Conservation (phyloP, 2,113 vertebrate species). For the Antechinus stuartii region DNA sequence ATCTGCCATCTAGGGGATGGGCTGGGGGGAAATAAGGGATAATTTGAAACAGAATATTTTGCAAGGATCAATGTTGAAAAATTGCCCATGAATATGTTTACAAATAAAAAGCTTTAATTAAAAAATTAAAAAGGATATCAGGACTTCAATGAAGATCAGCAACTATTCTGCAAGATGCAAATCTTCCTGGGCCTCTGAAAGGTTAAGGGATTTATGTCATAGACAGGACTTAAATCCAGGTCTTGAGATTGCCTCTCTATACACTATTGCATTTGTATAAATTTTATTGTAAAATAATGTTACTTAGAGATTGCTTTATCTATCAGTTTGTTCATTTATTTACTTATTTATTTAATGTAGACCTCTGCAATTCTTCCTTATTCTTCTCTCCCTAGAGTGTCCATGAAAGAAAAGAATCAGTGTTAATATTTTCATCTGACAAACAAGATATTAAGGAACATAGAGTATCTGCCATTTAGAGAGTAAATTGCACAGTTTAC, state of each 20-base stretch:
- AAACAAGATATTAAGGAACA: conserved; percentile 1
- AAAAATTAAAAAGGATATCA: too few species aligned
- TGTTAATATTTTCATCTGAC: conserved; percentile 35
- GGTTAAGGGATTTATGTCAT: not conserved
- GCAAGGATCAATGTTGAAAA: too few species aligned
- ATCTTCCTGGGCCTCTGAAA: not conserved
- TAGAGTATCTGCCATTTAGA: not conserved
- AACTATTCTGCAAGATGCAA: not conserved
- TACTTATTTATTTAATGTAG: not conserved
- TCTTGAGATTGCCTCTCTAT: not conserved
- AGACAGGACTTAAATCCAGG: not conserved
- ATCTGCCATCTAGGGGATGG: too few species aligned
- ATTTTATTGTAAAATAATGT: conserved; percentile 12
- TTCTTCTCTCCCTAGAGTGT: not conserved
- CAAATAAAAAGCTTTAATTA: too few species aligned
- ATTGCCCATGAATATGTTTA: too few species aligned
- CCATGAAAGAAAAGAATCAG: not conserved
- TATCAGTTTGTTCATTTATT: too few species aligned
- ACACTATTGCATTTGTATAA: not conserved
- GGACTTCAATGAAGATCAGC: not conserved
- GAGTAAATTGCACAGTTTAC: not conserved
- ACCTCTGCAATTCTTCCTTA: not conserved
- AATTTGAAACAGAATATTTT: too few species aligned
- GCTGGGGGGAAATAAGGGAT: too few species aligned
- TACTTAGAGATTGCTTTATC: conserved; percentile 35